These are phyloP conservation scores for Sebastiscus albofasciatus DNA, from an alignment of 2,797 vertebrate species.

Conservation along the genomic window DNA sequence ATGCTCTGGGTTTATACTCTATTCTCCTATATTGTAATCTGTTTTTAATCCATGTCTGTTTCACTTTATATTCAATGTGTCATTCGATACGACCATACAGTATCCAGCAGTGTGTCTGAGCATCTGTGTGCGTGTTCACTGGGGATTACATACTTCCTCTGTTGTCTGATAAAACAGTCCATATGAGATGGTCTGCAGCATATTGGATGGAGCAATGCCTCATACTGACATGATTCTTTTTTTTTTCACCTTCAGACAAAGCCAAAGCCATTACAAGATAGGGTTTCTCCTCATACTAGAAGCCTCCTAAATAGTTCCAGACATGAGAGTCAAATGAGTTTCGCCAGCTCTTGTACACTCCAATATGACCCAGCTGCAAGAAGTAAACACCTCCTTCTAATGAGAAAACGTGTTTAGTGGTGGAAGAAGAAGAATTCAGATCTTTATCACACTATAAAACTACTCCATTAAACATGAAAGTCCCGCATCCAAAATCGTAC, in stretches of 20 bases:
- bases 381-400: conserved; percentile 21
- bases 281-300: conserved; percentile 35
- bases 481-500: background rate
- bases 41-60: background rate
- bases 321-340: conserved; percentile 33
- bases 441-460: background rate
- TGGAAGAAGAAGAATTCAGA: background rate
- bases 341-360: background rate
- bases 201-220: conserved; percentile 4
- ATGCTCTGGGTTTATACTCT: background rate
- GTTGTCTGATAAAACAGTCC: conserved; percentile 44
- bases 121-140: conserved; percentile 30
- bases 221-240: conserved; percentile 7
- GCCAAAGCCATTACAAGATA: conserved; percentile 29
- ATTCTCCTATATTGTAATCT: background rate
- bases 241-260: conserved; percentile 32
- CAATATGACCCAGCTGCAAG: conserved; percentile 35
- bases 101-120: background rate
- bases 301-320: conserved; percentile 51
- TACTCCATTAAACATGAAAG: background rate
- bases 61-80: conserved; percentile 21
- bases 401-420: background rate
- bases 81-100: conserved; percentile 7
- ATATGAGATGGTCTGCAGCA: conserved; percentile 22
- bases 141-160: conserved; percentile 49